Percentiles rank a stretch among this genome's conserved stretches.
Conservation (phyloP, 2,797 vertebrate species). For the Megaceryle alcyon region DNA sequence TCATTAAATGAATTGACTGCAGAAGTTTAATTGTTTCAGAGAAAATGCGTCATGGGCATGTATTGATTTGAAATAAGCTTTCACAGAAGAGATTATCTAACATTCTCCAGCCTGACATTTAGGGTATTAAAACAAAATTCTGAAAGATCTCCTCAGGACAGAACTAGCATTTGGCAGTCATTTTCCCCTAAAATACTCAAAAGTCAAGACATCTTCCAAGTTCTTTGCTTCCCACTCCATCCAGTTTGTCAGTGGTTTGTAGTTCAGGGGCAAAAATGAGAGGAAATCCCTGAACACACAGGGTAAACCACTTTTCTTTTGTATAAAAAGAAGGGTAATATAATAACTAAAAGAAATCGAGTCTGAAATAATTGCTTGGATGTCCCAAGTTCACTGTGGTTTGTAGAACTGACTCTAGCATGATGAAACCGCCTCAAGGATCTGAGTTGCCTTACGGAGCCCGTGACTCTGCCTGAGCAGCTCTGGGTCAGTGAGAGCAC, state of each 20-base stretch:
- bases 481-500: neutral
- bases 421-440: neutral
- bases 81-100: neutral
- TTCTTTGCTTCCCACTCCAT: neutral
- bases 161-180: neutral
- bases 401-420: neutral
- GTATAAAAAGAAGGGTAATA: neutral
- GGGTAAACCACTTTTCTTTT: neutral
- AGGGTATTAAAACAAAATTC: neutral
- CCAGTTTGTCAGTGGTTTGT: neutral
- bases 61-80: neutral
- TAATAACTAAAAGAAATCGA: neutral
- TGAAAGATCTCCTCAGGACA: neutral
- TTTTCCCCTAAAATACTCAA: neutral
- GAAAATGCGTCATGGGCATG: neutral
- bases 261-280: neutral
- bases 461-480: rapidly evolving
- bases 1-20: neutral
- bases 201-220: neutral
- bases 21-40: neutral
- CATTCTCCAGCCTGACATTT: neutral
- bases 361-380: neutral
- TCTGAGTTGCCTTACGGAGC: rapidly evolving
- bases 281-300: neutral
- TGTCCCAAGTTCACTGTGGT: neutral